These are phyloP conservation scores for Ciconia boyciana DNA, from an alignment of 2,113 vertebrate genomes.

Conservation along the genomic window DNA sequence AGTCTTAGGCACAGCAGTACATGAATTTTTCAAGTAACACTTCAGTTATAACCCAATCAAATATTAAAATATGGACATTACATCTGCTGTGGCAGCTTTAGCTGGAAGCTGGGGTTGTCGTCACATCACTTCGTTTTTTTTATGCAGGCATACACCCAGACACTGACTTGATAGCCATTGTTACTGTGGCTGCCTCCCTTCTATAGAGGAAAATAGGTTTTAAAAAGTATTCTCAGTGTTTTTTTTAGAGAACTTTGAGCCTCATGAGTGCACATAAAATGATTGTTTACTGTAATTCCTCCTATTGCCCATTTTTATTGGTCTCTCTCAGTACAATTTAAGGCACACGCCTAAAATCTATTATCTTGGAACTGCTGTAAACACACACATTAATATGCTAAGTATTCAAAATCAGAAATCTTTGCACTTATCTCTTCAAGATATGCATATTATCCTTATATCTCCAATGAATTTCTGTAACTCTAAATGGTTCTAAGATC, in stretches of 20 bases:
- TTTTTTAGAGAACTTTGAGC: not conserved
- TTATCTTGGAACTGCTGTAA: not conserved
- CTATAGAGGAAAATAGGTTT: not conserved
- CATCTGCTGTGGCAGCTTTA: not conserved
- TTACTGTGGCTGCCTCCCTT: rapidly evolving
- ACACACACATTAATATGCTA: not conserved
- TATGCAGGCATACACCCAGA: not conserved
- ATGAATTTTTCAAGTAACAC: not conserved
- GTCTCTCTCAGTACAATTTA: not conserved
- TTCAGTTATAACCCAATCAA: not conserved
- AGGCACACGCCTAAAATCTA: not conserved
- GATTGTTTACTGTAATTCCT: not conserved
- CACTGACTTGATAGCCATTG: not conserved
- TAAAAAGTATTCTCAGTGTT: not conserved
- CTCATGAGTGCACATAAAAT: not conserved
- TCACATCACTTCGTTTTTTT: not conserved
- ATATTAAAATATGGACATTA: not conserved
- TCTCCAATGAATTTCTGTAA: not conserved
- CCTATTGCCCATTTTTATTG: not conserved
- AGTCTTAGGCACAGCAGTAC: not conserved
- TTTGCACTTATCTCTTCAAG: not conserved
- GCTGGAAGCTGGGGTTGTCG: not conserved
- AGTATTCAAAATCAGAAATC: not conserved
- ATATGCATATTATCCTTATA: not conserved
- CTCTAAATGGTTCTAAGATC: not conserved